Percentiles rank a stretch among this genome's conserved stretches.
phyloP scores from a whole-genome alignment of 2,888 invertebrate species.

The Gymnocheta viridis region DNA sequence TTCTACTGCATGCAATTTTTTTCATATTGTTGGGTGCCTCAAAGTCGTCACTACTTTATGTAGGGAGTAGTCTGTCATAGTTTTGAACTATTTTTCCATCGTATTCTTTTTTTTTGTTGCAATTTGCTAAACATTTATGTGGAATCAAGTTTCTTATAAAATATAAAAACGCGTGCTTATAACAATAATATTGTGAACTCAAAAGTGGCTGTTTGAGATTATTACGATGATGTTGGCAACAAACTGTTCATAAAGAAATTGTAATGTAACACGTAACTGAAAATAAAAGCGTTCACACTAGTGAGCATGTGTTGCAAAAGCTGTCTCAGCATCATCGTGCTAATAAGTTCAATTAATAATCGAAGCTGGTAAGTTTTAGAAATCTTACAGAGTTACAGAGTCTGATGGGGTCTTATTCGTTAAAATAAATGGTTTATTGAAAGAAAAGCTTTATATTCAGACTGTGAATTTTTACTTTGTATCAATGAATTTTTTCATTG shows the following conservation, averaged over 20 bases:
- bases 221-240: constrained; percentile 12
- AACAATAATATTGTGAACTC: constrained; percentile 47
- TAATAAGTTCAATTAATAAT: too few relatives aligned
- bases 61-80: too few relatives aligned
- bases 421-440: too few relatives aligned
- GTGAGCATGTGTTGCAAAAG: background rate
- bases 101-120: constrained; percentile 12
- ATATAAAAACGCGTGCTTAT: constrained; percentile 55
- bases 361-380: too few relatives aligned
- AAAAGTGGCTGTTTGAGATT: constrained; percentile 56
- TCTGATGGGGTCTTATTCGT: too few relatives aligned
- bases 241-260: constrained; percentile 51
- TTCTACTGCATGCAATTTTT: too few relatives aligned
- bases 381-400: too few relatives aligned
- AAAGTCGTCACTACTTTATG: background rate
- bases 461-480: too few relatives aligned
- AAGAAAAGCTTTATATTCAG: too few relatives aligned
- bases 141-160: constrained; percentile 16
- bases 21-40: background rate
- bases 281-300: constrained; percentile 30
- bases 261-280: constrained; percentile 47
- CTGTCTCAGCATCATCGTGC: too few relatives aligned
- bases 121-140: constrained; percentile 35
- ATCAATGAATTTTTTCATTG: too few relatives aligned
- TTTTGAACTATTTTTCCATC: constrained; percentile 39